Percentiles rank a stretch among this genome's conserved stretches.
Evolutionary conservation across 2,113 vertebrate genomes (phyloP).

Genomic region (Tragelaphus strepsiceros): DNA sequence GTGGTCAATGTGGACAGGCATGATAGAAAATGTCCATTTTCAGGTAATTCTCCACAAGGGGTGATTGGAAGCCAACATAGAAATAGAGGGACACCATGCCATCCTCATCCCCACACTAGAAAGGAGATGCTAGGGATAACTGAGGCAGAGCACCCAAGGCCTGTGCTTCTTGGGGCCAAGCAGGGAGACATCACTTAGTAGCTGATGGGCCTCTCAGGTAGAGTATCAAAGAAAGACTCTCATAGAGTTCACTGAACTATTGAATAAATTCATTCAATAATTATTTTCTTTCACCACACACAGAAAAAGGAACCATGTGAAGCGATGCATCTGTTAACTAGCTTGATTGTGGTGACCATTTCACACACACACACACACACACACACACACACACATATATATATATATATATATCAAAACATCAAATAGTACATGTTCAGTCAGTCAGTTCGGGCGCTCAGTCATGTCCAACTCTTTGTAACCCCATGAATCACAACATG

Average conservation of each 20-base stretch:
- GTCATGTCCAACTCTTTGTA: accelerated
- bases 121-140: neutral
- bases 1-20: neutral
- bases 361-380: neutral
- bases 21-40: neutral
- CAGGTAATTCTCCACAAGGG: neutral
- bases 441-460: too few relatives aligned
- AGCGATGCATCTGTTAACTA: neutral
- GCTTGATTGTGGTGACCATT: neutral
- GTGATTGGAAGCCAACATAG: neutral
- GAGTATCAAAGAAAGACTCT: neutral
- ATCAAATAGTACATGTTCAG: neutral
- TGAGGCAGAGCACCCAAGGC: neutral
- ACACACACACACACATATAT: too few relatives aligned
- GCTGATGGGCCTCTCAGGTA: neutral
- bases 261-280: neutral
- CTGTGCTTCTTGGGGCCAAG: neutral
- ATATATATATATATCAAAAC: neutral
- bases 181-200: neutral
- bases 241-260: neutral
- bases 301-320: neutral
- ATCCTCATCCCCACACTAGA: neutral
- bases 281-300: neutral
- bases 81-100: neutral
- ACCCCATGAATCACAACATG: accelerated